phyloP scores from a whole-genome alignment of 2,797 vertebrate species.

The Pipistrellus kuhlii region DNA sequence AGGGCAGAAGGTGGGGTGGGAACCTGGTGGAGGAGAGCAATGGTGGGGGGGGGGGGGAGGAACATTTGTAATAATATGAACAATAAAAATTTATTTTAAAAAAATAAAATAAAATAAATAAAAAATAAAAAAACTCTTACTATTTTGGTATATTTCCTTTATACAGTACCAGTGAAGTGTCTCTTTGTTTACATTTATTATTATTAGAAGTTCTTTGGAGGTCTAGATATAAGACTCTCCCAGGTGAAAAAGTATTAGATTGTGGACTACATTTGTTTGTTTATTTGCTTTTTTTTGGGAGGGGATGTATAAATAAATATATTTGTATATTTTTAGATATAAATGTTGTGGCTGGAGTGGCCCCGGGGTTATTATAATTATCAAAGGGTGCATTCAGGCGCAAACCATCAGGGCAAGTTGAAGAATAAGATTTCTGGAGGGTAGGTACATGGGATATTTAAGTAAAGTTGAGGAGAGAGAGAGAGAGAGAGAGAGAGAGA shows the following conservation, averaged over 20 bases:
- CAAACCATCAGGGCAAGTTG: not conserved
- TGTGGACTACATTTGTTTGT: not conserved
- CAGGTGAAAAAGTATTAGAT: not conserved
- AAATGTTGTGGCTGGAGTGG: not conserved
- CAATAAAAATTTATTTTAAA: no score
- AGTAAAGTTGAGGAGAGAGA: not conserved
- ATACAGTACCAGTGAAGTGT: not conserved
- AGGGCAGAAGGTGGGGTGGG: no score
- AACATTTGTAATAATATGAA: no score
- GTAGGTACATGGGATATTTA: not conserved
- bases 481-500: not conserved
- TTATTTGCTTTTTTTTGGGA: no score
- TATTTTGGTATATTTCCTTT: conserved; percentile 21
- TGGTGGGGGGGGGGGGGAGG: no score
- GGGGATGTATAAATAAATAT: no score
- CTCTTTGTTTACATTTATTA: conserved; percentile 9
- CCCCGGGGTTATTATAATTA: not conserved
- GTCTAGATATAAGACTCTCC: not conserved
- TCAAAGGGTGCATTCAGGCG: not conserved
- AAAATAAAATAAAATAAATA: no score
- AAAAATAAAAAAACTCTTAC: not conserved
- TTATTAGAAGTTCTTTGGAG: not conserved
- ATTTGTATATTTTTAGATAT: not conserved
- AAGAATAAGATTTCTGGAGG: not conserved
- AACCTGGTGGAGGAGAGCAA: no score